phyloP scores from a whole-genome alignment of 2,797 vertebrate species.

The Ispidina lecontei region DNA sequence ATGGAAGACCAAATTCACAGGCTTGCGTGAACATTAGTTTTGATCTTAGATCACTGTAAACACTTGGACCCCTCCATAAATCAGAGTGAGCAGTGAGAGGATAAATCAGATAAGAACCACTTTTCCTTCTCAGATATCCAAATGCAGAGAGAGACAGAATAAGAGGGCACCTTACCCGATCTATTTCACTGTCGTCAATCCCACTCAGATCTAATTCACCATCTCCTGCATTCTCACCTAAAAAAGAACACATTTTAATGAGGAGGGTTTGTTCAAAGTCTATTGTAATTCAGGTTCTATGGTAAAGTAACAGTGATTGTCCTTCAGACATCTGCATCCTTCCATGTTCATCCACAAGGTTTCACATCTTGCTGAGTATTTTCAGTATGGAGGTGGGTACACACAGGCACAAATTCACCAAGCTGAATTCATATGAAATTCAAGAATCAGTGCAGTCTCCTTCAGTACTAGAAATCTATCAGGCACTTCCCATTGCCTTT shows the following conservation, averaged over 20 bases:
- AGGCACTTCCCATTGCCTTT: neutral
- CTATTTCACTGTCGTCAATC: conserved; percentile 94
- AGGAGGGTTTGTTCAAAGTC: neutral
- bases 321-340: neutral
- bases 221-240: conserved; percentile 82
- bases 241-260: conserved; percentile 33
- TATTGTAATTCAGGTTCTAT: neutral
- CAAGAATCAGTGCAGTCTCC: neutral
- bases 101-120: neutral
- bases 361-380: neutral
- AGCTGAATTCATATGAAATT: neutral
- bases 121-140: neutral
- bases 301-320: neutral
- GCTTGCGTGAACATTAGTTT: neutral
- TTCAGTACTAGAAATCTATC: neutral
- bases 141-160: neutral
- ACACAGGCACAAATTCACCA: neutral
- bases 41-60: neutral
- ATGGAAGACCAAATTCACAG: neutral
- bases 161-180: conserved; percentile 82
- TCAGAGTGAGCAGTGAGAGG: neutral
- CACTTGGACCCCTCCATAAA: neutral
- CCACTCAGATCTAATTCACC: conserved; percentile 95
- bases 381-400: neutral
- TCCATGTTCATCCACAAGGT: neutral